Base-by-base conservation (phyloP, 2,797 vertebrate genomes). In the Furcifer pardalis region DNA sequence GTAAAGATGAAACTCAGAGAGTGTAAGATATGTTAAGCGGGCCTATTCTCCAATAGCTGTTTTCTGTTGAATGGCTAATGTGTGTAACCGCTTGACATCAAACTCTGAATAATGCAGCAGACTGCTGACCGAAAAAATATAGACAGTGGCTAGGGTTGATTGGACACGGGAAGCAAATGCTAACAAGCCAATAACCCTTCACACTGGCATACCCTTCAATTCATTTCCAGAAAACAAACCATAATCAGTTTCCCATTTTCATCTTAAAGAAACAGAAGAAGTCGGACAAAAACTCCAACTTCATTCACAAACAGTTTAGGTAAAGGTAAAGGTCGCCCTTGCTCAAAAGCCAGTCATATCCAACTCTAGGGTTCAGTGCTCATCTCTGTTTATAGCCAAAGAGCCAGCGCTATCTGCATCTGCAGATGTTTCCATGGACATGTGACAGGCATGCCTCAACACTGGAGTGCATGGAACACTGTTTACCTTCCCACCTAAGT, bases 1-100 rank as follows among this genome's bases (percentile, higher is more conserved):
- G 93, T 94, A 92, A 93, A 92, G 92, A 93, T 92, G 93, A 93
- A 94, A 90, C 91, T 82, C 90, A 17, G 63, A 86, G 86, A 81
- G 80, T 84, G 92, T 91, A 84, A 93, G 89, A 91, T 49, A 73
- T 79, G 73, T 88, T 10, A 5, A 90, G 74, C 0, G 77, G 88
- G 65, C 82, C 77, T 87, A 83, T 93, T 93, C 91, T 91, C 91
- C 90, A 88, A 90, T 83, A 80, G 68, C 87, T 85, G 82, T 86
- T 88, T 88, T 52, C 62, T 81, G 46, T 32, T 66, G 88, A 87
- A 91, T 91, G 89, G 81, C 68, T 42, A 30, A 46, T 75, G 86
- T 92, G n/a, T 62, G 83, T 89, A 89, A 91, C 71, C 37, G 87
- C 63, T 81, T 87, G 79, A 77, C 35, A 71, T 83, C 87, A 85